Base-by-base conservation (phyloP, 2,113 vertebrate genomes). In the Prolemur simus region DNA sequence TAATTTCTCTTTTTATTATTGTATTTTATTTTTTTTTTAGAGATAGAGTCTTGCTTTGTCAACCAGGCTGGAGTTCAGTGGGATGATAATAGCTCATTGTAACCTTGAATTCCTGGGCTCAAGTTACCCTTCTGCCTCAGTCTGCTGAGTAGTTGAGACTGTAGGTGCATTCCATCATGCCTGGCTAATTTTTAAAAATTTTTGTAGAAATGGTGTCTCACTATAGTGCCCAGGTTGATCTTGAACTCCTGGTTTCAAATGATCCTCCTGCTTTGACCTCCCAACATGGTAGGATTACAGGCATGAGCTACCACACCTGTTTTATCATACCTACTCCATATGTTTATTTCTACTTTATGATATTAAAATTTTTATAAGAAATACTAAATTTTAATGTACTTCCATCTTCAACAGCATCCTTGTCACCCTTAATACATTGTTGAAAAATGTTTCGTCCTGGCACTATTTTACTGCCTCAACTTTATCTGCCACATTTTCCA, bases 291-390 rank as follows among this genome's bases (percentile, higher is more conserved):
- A 4, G 60, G 27, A 63, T 63, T 29, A 63, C 12, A 29, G 27
- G 60, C 12, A 3, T 29, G 25, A 63, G 25, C 27, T 25, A 29
- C 27, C 9, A 2, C 25, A 63, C 60, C 11, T 89, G 12, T 82
- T 83, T 21, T 49, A 77, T 63, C 80, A 42, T 69, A 25, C 45
- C 60, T 85, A 29, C 1, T 9, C n/a, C 23, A 34, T 20, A 23
- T 52, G 27, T 94, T 88, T 74, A 88, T 21, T 96, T 90, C 15
- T 32, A 64, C 49, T 87, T 64, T 66, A 84, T 87, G 52, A n/a
- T 89, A 87, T 21, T 86, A 42, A 42, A 17, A 23, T 93, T 87
- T 93, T 87, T 78, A 2, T 64, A 58, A 87, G n/a, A 77, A 68
- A 90, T 73, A 4, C 60, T 73, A 37, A 71, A 80, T 77, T 34